These are phyloP conservation scores for Drusus annulatus DNA, from an alignment of 1,140 invertebrate genomes.

Conservation along the genomic window DNA sequence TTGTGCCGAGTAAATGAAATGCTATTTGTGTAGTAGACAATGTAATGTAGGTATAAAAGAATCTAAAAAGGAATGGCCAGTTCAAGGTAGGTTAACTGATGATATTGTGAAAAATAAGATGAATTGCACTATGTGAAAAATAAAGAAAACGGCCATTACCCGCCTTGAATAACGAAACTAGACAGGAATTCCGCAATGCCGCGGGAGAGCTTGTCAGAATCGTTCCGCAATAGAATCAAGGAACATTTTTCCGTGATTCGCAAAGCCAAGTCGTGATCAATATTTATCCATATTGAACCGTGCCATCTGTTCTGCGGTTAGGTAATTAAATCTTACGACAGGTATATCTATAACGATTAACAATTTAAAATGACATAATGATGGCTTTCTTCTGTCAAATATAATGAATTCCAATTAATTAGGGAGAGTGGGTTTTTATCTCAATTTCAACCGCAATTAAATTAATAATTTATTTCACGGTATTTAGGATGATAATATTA, in stretches of 20 bases:
- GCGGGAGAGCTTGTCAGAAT: background rate
- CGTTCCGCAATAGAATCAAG: constrained; percentile 23
- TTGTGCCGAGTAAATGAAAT: too few species aligned
- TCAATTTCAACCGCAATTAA: too few species aligned
- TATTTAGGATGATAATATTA: too few species aligned
- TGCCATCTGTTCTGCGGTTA: constrained; percentile 12
- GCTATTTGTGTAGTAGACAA: too few species aligned
- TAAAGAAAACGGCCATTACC: background rate
- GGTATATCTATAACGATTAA: constrained; percentile 27
- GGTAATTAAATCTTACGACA: constrained; percentile 19
- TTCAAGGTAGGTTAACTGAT: too few species aligned
- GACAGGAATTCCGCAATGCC: constrained; percentile 7
- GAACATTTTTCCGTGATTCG: constrained; percentile 24
- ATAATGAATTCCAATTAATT: constrained; percentile 8
- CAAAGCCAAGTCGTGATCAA: constrained; percentile 20
- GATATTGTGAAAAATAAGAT: too few species aligned
- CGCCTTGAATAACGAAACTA: background rate
- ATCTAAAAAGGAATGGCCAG: too few species aligned
- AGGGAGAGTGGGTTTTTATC: background rate
- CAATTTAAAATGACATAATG: constrained; percentile 18
- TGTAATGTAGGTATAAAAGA: too few species aligned
- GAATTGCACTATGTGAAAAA: too few species aligned
- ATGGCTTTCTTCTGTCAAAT: constrained; percentile 6
- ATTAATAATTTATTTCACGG: too few species aligned
- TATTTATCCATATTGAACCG: constrained; percentile 25